Conservation (phyloP, 1,140 invertebrate genomes). For the Drosophila ambigua region DNA sequence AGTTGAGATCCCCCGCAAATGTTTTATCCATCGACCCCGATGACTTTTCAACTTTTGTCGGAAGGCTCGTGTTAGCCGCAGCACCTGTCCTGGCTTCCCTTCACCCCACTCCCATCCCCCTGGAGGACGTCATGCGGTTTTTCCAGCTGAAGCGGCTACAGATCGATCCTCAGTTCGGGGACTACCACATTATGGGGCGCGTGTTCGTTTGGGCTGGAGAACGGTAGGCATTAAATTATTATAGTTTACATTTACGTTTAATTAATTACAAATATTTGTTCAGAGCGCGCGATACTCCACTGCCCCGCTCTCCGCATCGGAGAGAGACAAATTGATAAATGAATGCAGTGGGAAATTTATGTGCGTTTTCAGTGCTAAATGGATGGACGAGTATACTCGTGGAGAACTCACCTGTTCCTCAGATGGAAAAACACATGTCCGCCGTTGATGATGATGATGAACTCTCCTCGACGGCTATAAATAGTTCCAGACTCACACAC, state of each 20-base stretch:
- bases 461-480: slow-evolving; percentile 57
- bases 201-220: slow-evolving; percentile 44
- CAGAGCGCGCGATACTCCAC: slow-evolving; percentile 9
- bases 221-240: slow-evolving; percentile 61
- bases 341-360: slow-evolving; percentile 1
- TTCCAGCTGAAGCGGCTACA: slow-evolving; percentile 54
- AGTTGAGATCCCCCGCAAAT: not conserved
- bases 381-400: not conserved
- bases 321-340: slow-evolving; percentile 74
- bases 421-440: slow-evolving; percentile 58
- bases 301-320: not conserved
- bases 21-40: slow-evolving; percentile 9
- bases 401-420: slow-evolving; percentile 59
- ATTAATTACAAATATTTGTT: slow-evolving; percentile 82
- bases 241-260: slow-evolving; percentile 61
- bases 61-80: slow-evolving; percentile 32
- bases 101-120: not conserved
- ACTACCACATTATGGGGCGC: slow-evolving; percentile 42
- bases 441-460: slow-evolving; percentile 26
- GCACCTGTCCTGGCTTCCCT: slow-evolving; percentile 38
- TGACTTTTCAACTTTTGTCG: slow-evolving; percentile 27
- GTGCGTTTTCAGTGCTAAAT: slow-evolving; percentile 20
- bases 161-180: slow-evolving; percentile 23
- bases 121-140: slow-evolving; percentile 54
- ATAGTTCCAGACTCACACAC: slow-evolving; percentile 45